These are phyloP conservation scores for Phrynocephalus vlangalii DNA, from an alignment of 2,797 vertebrate species.

Conservation along the genomic window DNA sequence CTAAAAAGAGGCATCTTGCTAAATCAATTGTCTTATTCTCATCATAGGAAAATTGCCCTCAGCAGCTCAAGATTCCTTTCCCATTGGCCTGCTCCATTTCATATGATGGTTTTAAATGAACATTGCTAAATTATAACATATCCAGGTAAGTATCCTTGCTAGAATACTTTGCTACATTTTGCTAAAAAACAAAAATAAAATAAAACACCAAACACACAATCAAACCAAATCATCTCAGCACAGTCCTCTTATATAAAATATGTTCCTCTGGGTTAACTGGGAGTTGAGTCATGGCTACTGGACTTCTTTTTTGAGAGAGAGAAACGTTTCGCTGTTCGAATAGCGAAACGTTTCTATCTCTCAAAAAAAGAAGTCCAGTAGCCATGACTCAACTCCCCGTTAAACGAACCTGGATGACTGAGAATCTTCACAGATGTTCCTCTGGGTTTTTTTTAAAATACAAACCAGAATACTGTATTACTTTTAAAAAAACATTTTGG, in stretches of 20 bases:
- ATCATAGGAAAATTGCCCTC: background rate
- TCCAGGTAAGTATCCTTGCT: background rate
- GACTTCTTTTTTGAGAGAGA: no score
- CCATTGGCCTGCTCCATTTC: background rate
- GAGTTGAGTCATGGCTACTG: no score
- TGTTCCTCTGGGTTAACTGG: no score
- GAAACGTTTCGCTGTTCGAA: no score
- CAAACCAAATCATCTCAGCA: background rate
- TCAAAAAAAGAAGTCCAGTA: no score
- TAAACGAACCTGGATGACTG: no score
- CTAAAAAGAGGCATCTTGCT: background rate
- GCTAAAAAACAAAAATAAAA: no score
- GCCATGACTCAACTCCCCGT: no score
- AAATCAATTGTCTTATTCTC: background rate
- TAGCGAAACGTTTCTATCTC: no score
- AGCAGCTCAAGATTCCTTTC: background rate
- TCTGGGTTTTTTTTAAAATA: conserved; percentile 1
- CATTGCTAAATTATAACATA: background rate
- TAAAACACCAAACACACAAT: no score
- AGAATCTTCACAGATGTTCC: no score
- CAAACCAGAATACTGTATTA: background rate
- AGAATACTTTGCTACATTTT: background rate
- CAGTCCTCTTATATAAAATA: background rate
- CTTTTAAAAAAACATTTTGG: background rate
- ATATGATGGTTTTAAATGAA: background rate